Evolutionary conservation across 2,113 vertebrate species (phyloP).

Genomic region (Apteryx owenii): DNA sequence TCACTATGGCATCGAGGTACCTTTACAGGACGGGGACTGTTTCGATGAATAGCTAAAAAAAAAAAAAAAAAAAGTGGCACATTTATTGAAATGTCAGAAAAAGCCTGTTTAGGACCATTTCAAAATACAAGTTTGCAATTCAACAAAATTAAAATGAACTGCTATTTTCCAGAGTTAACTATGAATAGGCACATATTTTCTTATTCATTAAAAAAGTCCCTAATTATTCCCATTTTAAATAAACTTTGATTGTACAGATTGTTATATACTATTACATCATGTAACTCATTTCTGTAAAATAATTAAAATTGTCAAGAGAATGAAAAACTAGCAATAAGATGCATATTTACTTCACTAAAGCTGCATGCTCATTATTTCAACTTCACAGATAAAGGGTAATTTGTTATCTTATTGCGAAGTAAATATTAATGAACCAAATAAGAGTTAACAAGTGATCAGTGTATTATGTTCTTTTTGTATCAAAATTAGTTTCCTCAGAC

Average conservation of each 20-base stretch:
- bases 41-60: constrained; percentile 87
- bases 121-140: not conserved
- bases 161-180: not conserved
- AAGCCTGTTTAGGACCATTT: not conserved
- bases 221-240: not conserved
- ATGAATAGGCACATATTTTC: not conserved
- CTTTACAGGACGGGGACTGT: constrained; percentile 95
- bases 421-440: not conserved
- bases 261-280: not conserved
- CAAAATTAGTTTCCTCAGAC: not conserved
- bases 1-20: constrained; percentile 97
- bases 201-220: not conserved
- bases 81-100: not conserved
- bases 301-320: not conserved
- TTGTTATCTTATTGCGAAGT: not conserved
- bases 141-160: not conserved
- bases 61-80: not conserved
- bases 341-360: not conserved
- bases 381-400: not conserved
- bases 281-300: not conserved
- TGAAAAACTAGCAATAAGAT: not conserved
- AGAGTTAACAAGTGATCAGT: not conserved
- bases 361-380: not conserved
- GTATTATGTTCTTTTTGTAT: not conserved
- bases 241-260: not conserved